phyloP scores from a whole-genome alignment of 2,797 vertebrate genomes.

The Poliocrania exsul region DNA sequence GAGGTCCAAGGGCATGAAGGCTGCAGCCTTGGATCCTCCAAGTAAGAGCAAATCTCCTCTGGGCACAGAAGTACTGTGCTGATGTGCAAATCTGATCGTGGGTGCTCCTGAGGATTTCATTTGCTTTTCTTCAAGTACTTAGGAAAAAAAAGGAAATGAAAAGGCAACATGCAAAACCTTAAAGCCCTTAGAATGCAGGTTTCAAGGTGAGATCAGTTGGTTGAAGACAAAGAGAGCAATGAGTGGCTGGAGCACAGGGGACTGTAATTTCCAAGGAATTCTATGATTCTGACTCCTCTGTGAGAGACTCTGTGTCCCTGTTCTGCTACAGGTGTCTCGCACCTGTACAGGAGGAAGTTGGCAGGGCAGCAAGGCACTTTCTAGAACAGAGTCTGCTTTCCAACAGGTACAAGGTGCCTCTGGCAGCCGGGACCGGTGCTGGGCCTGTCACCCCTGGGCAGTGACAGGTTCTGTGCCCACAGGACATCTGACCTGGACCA shows the following conservation, averaged over 20 bases:
- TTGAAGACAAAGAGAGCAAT: background rate
- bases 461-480: background rate
- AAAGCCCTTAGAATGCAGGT: background rate
- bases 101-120: background rate
- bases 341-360: background rate
- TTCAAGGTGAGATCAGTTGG: background rate
- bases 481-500: background rate
- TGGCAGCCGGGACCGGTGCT: accelerated
- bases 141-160: background rate
- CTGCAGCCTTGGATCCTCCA: background rate
- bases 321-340: background rate
- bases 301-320: accelerated
- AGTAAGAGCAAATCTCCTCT: background rate
- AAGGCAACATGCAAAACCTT: background rate
- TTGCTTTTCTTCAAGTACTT: background rate
- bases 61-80: background rate
- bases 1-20: background rate
- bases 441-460: background rate
- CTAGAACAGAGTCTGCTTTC: background rate
- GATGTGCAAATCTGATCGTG: background rate
- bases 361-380: background rate
- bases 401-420: background rate
- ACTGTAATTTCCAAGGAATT: background rate
- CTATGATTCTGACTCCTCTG: background rate
- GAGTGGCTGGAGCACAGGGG: accelerated